A percentile compares a stretch with the other conserved stretches of the same genome.
Conservation (phyloP, 2,888 invertebrate genomes). For the Lycaena phlaeas region DNA sequence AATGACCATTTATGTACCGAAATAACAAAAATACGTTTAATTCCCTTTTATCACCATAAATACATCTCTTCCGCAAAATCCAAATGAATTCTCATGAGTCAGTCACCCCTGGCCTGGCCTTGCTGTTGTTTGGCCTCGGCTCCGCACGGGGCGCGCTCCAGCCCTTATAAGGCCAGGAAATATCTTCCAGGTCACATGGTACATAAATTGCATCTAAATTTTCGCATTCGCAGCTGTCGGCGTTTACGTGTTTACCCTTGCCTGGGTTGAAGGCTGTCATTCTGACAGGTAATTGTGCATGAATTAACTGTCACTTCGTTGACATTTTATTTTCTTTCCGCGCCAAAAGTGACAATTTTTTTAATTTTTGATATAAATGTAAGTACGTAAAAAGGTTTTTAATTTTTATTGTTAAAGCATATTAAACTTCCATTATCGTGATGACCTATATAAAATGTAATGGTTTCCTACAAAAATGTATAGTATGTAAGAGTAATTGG, state of each 20-base stretch:
- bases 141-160: constrained; percentile 26
- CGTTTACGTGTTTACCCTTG: constrained; percentile 18
- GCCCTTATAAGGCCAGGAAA: constrained; percentile 37
- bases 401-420: too few relatives aligned
- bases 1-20: constrained; percentile 8
- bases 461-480: too few relatives aligned
- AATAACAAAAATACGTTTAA: constrained; percentile 17
- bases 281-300: not conserved
- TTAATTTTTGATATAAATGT: too few relatives aligned
- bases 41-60: constrained; percentile 19
- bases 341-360: not conserved
- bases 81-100: constrained; percentile 30
- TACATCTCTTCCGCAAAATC: constrained; percentile 31
- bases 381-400: too few relatives aligned
- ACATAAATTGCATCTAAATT: constrained; percentile 39
- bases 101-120: constrained; percentile 37
- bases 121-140: not conserved
- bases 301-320: constrained; percentile 1
- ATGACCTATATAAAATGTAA: too few relatives aligned
- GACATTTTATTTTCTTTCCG: constrained; percentile 6
- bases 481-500: too few relatives aligned
- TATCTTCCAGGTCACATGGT: constrained; percentile 43
- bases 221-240: constrained; percentile 25
- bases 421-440: too few relatives aligned
- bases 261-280: constrained; percentile 7